Conservation (phyloP, 2,797 vertebrate species). For the Sarcoramphus papa region DNA sequence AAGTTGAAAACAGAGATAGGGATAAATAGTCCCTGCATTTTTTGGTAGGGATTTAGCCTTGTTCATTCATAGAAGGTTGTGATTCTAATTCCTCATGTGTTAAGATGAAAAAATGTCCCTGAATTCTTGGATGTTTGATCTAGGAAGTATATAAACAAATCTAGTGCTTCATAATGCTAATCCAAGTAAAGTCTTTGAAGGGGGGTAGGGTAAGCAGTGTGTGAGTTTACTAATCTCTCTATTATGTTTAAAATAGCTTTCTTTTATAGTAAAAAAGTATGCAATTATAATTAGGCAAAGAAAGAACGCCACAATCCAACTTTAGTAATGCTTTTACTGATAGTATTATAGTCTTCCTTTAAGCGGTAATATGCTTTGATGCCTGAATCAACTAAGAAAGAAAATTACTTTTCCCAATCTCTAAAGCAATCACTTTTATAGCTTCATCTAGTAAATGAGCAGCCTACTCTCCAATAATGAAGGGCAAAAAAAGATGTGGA, state of each 20-base stretch:
- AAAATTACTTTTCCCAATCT: conserved; percentile 34
- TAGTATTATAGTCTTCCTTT: neutral
- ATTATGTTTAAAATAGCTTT: neutral
- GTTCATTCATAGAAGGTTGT: neutral
- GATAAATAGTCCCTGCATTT: neutral
- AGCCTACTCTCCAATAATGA: neutral
- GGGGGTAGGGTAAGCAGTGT: neutral
- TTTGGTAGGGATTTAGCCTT: neutral
- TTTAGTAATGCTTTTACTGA: neutral
- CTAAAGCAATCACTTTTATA: conserved; percentile 8
- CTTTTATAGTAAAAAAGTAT: neutral
- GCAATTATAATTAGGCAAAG: conserved; percentile 22
- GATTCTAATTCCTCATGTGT: neutral
- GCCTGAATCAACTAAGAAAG: neutral
- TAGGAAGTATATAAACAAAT: neutral
- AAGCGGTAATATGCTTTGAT: neutral
- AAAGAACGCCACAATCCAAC: neutral
- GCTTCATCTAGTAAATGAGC: conserved; percentile 15
- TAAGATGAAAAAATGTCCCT: neutral
- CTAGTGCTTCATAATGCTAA: neutral
- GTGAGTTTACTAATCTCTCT: neutral
- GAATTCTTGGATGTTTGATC: neutral
- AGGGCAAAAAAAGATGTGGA: neutral
- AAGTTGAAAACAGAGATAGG: neutral
- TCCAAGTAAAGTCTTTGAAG: neutral